Evolutionary conservation across 2,113 vertebrate genomes (phyloP), one percentile per base, ranked within the genome.

Genomic region (Lepus timidus): DNA sequence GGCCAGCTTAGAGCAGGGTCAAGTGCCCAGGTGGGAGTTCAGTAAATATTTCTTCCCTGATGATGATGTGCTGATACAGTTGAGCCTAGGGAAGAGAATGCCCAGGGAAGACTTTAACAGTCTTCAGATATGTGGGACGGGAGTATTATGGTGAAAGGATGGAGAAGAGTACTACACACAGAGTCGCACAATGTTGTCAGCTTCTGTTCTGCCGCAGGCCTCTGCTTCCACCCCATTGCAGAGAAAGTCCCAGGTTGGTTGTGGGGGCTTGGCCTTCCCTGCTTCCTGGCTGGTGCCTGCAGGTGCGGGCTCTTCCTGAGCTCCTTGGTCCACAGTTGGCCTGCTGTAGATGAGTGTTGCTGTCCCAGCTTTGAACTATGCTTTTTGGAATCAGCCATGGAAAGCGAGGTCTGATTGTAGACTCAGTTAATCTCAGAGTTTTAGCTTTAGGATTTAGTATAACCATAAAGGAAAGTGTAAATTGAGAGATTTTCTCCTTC

Each of bases 191-290:
- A 65, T 31, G 22, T 67, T 8, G 19, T 76, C 80, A 93, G 73
- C 71, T 80, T 62, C 7, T 23, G 80, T 83, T 67, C 84, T 76
- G 81, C 79, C 0, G 4, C 70, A 33, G 36, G 55, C 75, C 22
- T 94, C 27, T 88, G 74, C 52, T 70, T 85, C 92, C 16, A 0
- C 31, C 79, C 4, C 17, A 80, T 85, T 83, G 58, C 68, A 85
- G 85, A 82, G 33, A 9, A 84, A 78, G 36, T 89, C 73, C 25
- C 81, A 36, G 16, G 58, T 58, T 64, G 84, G 29, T 17, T 65
- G 44, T 49, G 68, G 93, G 87, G 31, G 84, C 55, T 84, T n/a
- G 76, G 92, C 81, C 88, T 76, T 36, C 33, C 31, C 20, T 80
- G 81, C 70, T 75, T 87, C 81, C 93, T 90, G 85, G 73, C 39